Evolutionary conservation across 2,113 vertebrate species (phyloP).

Genomic region (Tapirus terrestris): DNA sequence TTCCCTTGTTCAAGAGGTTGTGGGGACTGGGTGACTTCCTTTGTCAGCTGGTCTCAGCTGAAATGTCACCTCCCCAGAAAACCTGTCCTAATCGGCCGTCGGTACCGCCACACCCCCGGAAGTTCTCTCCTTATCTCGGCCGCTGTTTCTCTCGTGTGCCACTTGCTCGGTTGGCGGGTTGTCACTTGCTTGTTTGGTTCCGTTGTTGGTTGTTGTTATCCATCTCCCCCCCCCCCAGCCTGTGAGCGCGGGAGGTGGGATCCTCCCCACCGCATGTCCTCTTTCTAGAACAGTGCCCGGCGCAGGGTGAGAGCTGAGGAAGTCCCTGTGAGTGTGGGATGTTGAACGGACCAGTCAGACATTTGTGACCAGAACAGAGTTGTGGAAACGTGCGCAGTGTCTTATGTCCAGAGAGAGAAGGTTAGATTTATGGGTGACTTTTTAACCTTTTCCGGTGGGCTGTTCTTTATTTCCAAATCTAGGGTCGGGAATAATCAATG

Average conservation of each 20-base stretch:
- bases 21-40: background rate
- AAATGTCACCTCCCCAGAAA: background rate
- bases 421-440: rapidly evolving
- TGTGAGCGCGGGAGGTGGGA: rapidly evolving
- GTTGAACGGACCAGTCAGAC: background rate
- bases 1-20: too few species aligned
- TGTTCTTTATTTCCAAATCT: background rate
- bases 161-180: rapidly evolving
- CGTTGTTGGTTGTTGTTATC: rapidly evolving
- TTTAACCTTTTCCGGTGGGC: rapidly evolving
- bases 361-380: rapidly evolving
- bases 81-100: rapidly evolving
- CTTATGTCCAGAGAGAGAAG: background rate
- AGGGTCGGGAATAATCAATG: rapidly evolving
- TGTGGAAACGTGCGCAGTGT: rapidly evolving
- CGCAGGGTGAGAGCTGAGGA: rapidly evolving
- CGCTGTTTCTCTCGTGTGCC: rapidly evolving
- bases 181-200: rapidly evolving
- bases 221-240: background rate
- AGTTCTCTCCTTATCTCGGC: rapidly evolving
- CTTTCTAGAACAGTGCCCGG: background rate
- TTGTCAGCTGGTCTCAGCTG: background rate
- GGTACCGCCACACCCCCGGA: rapidly evolving
- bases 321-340: rapidly evolving
- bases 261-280: rapidly evolving